Evolutionary conservation across 2,113 vertebrate genomes (phyloP).

Genomic region (Thunnus maccoyii): DNA sequence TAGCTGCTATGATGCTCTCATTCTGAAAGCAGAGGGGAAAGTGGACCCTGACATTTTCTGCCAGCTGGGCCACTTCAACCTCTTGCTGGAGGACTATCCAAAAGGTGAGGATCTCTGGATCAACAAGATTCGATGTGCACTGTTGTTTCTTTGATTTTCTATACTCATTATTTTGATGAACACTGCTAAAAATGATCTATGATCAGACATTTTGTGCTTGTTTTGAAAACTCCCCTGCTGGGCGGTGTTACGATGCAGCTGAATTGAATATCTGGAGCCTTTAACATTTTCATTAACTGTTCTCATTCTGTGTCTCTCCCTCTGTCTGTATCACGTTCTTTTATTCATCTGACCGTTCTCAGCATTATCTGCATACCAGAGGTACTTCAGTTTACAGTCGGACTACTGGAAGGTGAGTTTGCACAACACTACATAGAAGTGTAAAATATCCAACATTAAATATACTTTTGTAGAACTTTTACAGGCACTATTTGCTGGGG

Average conservation of each 20-base stretch:
- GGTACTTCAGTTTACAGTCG: slow-evolving; percentile 99
- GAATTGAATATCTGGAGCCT: slow-evolving; percentile 8
- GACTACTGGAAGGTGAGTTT: slow-evolving; percentile 99
- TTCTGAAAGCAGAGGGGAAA: slow-evolving; percentile 99
- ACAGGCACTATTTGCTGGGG: neutral
- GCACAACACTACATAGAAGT: neutral
- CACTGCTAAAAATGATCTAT: neutral
- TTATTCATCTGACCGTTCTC: slow-evolving; percentile 45
- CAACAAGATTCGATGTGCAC: neutral
- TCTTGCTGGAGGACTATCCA: slow-evolving; percentile 98
- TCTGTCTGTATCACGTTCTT: neutral
- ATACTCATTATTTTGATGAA: neutral
- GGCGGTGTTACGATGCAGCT: neutral
- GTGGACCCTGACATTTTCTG: slow-evolving; percentile 99
- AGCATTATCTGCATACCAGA: slow-evolving; percentile 99
- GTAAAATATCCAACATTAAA: neutral
- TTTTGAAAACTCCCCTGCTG: neutral
- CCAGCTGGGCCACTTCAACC: slow-evolving; percentile 99
- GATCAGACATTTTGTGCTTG: neutral
- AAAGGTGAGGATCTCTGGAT: slow-evolving; percentile 91
- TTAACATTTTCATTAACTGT: slow-evolving; percentile 22
- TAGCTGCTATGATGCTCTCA: slow-evolving; percentile 95
- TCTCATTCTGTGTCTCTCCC: slow-evolving; percentile 6
- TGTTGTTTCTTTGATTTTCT: neutral
- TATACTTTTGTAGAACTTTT: neutral